phyloP scores from a whole-genome alignment of 1,140 invertebrate genomes.

The Heliconius nattereri region DNA sequence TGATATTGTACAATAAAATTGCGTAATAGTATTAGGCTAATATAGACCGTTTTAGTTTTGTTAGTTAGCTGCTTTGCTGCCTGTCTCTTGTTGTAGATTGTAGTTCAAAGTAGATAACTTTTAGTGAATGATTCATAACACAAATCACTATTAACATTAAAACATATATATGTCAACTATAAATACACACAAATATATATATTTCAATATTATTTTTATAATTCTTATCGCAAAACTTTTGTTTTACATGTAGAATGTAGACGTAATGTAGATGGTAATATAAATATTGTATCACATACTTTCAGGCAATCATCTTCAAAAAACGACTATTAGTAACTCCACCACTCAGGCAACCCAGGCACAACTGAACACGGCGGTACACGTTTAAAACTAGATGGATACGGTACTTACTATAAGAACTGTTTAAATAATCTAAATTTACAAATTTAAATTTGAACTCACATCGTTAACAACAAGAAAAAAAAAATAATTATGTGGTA shows the following conservation, averaged over 20 bases:
- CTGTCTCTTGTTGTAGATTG: constrained; percentile 31
- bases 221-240: neutral
- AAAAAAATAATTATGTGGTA: no score
- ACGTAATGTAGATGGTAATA: constrained; percentile 24
- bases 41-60: constrained; percentile 26
- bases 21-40: neutral
- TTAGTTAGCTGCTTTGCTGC: constrained; percentile 60
- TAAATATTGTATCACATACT: constrained; percentile 48
- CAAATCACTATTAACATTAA: neutral
- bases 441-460: neutral
- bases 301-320: constrained; percentile 69
- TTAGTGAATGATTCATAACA: neutral
- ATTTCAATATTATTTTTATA: neutral
- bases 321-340: constrained; percentile 58
- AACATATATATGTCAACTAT: neutral
- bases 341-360: constrained; percentile 53
- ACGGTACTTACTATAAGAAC: constrained; percentile 36
- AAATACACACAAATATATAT: neutral
- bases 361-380: constrained; percentile 67
- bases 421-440: constrained; percentile 21
- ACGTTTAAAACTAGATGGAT: constrained; percentile 29
- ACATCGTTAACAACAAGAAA: neutral
- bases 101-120: neutral
- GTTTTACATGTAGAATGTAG: constrained; percentile 2
- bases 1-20: neutral